Evolutionary conservation across 2,113 vertebrate genomes (phyloP).

Genomic region (Anhinga anhinga): DNA sequence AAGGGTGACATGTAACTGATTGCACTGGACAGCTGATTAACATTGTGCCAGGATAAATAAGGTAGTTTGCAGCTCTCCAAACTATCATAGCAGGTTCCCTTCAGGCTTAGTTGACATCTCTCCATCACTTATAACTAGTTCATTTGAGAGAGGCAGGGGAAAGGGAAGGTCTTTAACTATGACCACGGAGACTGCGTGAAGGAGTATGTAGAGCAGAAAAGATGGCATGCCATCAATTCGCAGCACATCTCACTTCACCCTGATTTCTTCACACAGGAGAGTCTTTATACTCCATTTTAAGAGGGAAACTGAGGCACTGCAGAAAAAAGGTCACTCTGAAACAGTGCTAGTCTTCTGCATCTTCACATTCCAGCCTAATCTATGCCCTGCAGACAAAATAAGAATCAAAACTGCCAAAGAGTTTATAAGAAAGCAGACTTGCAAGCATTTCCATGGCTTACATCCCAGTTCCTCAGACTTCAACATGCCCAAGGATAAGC

Average conservation of each 20-base stretch:
- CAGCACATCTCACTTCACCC: neutral
- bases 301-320: neutral
- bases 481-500: neutral
- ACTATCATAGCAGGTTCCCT: neutral
- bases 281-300: neutral
- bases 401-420: neutral
- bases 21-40: conserved; percentile 45
- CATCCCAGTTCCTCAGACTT: neutral
- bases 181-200: neutral
- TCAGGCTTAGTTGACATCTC: neutral
- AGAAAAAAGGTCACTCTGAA: neutral
- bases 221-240: neutral
- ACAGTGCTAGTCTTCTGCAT: neutral
- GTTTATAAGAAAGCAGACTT: neutral
- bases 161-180: neutral
- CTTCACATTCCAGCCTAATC: neutral
- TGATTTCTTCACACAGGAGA: neutral
- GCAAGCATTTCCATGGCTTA: neutral
- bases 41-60: neutral
- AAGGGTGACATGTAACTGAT: conserved; percentile 1
- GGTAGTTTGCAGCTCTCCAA: neutral
- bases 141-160: neutral
- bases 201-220: neutral
- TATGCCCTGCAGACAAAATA: neutral
- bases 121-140: conserved; percentile 14